Conservation (phyloP, 53 echinoderm and acorn worm species). For the Antedon mediterranea region DNA sequence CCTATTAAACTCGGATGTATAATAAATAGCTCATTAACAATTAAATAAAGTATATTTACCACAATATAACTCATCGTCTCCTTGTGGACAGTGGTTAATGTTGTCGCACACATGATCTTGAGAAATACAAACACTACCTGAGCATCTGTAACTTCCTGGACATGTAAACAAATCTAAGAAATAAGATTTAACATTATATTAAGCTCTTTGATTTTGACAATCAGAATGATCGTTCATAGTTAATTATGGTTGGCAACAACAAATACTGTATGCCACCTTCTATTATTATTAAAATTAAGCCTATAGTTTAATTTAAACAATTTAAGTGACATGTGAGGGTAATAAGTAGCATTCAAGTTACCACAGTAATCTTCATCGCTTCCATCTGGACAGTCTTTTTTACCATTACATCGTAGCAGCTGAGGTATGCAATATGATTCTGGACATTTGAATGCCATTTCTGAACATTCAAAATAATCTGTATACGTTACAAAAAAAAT, state of each 20-base stretch:
- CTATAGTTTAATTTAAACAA: too few species aligned
- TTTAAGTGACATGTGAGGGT: too few species aligned
- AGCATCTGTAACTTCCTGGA: conserved; percentile 6
- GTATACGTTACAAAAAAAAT: background rate
- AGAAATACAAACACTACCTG: conserved; percentile 1
- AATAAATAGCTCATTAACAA: too few species aligned
- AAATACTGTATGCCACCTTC: too few species aligned
- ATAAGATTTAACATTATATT: background rate
- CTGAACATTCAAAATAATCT: conserved; percentile 60
- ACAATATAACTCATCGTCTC: conserved; percentile 23
- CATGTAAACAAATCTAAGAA: background rate
- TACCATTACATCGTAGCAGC: conserved; percentile 52
- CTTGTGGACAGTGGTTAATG: conserved; percentile 15
- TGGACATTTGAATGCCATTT: conserved; percentile 78
- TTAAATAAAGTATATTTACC: conserved; percentile 4
- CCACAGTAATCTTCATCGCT: conserved; percentile 69
- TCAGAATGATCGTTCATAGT: too few species aligned
- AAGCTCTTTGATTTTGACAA: too few species aligned
- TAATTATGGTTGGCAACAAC: too few species aligned
- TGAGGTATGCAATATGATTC: conserved; percentile 74
- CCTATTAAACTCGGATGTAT: too few species aligned
- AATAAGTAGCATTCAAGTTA: conserved; percentile 17
- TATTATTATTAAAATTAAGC: too few species aligned
- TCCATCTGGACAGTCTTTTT: conserved; percentile 62
- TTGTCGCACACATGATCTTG: conserved; percentile 22